phyloP scores from a whole-genome alignment of 2,888 invertebrate genomes.

The Calameuta pallipes region DNA sequence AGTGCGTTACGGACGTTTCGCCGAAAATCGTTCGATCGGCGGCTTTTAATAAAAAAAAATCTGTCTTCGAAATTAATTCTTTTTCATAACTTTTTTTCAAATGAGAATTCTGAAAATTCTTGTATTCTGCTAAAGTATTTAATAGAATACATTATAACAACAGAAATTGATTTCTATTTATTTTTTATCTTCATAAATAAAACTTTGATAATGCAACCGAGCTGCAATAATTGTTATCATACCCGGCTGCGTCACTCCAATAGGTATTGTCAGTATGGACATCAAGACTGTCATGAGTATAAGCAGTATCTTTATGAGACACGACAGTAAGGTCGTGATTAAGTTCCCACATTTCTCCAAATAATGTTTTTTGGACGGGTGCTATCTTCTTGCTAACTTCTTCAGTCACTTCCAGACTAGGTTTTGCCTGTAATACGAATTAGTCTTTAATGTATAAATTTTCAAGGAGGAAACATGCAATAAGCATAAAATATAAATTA shows the following conservation, averaged over 20 bases:
- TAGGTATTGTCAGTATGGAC: slow-evolving; percentile 85
- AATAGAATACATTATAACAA: too few species aligned
- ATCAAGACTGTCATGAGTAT: slow-evolving; percentile 75
- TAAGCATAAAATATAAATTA: too few species aligned
- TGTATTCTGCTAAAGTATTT: too few species aligned
- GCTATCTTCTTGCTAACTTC: slow-evolving; percentile 70
- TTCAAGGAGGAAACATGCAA: too few species aligned
- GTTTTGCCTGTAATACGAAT: slow-evolving; percentile 64
- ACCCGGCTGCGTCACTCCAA: slow-evolving; percentile 80
- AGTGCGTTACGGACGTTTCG: too few species aligned
- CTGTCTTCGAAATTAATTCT: too few species aligned
- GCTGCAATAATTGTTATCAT: slow-evolving; percentile 26
- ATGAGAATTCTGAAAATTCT: too few species aligned
- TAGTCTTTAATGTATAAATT: slow-evolving; percentile 6
- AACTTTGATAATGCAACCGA: background rate
- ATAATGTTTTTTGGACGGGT: slow-evolving; percentile 76
- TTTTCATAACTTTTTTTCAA: too few species aligned
- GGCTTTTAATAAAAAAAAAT: too few species aligned
- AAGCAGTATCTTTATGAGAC: slow-evolving; percentile 78
- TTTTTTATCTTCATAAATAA: background rate
- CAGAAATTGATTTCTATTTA: background rate
- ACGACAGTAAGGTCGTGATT: slow-evolving; percentile 66
- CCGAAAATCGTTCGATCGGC: too few species aligned
- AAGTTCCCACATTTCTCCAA: slow-evolving; percentile 81
- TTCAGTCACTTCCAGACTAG: slow-evolving; percentile 69